phyloP scores from a whole-genome alignment of 2,888 invertebrate species.

The Nemurella pictetii region DNA sequence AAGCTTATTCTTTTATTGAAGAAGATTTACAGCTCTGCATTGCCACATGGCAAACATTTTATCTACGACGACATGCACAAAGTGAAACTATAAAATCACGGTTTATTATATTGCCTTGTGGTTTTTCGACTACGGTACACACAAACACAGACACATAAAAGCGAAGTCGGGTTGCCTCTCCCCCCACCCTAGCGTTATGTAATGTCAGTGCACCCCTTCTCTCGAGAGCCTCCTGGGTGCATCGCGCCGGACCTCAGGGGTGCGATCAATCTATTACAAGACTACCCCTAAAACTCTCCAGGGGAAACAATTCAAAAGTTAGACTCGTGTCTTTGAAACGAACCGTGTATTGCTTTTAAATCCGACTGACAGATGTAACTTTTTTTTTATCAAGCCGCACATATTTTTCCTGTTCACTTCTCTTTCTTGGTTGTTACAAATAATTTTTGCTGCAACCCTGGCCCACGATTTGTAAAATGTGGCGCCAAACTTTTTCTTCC shows the following conservation, averaged over 20 bases:
- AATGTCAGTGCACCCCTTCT: constrained; percentile 22
- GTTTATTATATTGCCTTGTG: constrained; percentile 21
- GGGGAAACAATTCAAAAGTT: constrained; percentile 6
- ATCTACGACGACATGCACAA: not conserved
- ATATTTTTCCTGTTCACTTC: not conserved
- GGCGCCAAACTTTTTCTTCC: not conserved
- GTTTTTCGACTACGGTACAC: constrained; percentile 21
- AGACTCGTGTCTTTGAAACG: not conserved
- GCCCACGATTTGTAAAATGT: not conserved
- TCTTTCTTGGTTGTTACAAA: not conserved
- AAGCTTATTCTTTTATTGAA: constrained; percentile 34
- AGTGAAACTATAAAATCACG: constrained; percentile 31
- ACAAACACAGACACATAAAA: not conserved
- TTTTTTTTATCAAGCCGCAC: not conserved
- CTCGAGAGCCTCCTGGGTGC: not conserved
- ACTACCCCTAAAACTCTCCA: constrained; percentile 6
- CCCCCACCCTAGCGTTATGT: constrained; percentile 8
- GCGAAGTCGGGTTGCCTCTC: not conserved
- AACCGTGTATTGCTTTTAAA: not conserved
- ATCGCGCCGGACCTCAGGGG: constrained; percentile 16
- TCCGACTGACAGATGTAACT: not conserved
- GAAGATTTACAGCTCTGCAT: constrained; percentile 32
- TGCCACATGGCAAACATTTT: constrained; percentile 32
- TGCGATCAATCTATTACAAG: constrained; percentile 28
- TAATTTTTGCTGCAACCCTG: not conserved